Evolutionary conservation across 2,888 invertebrate genomes (phyloP), one percentile per base, ranked within the genome.

Genomic region (Torymus aiolomorphi): DNA sequence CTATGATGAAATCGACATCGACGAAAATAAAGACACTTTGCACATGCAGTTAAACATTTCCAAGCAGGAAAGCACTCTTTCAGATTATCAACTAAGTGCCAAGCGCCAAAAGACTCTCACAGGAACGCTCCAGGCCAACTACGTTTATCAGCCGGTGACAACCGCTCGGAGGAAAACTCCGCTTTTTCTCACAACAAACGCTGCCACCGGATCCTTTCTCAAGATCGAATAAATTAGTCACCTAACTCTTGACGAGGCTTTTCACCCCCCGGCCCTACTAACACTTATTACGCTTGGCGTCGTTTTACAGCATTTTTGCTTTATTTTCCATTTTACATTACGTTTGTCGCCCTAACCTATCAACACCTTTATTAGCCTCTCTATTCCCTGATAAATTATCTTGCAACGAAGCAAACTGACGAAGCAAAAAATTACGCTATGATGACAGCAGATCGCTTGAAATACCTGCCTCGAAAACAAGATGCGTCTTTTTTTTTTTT

Each of bases 1-100:
- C 0, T 96, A 95, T 88, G 95, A 95, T 88, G 94, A 95, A 85
- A 92, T 95, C 71, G 95, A 95, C 79, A 91, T 94, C 82, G 94
- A 95, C 83, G 82, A 95, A 82, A 93, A 92, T 83, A 91, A 91
- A 86, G 93, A 92, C 86, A 92, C 91, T 66, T 91, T 92, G 85
- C 94, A 92, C 87, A 92, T 91, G 88, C 92, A 92, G 88, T 91
- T 92, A 61, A 88, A 88, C 66, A 88, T 89, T n/a, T 78, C 80
- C 13, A 88, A 88, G 56, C 87, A 87, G 62, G 81, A 82, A 12
- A 61, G 59, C 12, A 49, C 42, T 5, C 88, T 86, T 71, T 24
- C 24, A 24, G 86, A 87, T 18, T 89, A 89, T 74, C 87, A 89
- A 61, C 79, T 88, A 0, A 87, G 86, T 76, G 83, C 87, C 4